Evolutionary conservation across 1,140 invertebrate species (phyloP), one percentile per base, ranked within the genome.

Genomic region (Papilio machaon): DNA sequence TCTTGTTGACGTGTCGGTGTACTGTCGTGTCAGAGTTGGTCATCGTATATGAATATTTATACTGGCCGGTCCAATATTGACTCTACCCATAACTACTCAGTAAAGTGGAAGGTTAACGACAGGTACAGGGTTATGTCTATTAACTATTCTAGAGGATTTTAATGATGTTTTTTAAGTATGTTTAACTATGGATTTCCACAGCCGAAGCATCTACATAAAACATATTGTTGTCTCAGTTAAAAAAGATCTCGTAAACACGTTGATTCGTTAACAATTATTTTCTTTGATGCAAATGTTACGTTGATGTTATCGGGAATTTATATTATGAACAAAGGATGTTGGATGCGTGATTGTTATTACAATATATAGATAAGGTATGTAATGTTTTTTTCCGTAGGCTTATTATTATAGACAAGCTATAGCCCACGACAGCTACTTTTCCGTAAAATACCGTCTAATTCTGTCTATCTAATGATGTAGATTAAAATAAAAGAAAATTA

Each of bases 21-120:
- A 6, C 10, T 75, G n/a, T 15, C 46, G 73, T 19, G 43, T 73
- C 5, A 35, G 35, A 8, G 70, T 43, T 10, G 70, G 38, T 73
- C 70, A 73, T 43, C 73, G 10, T n/a, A 52, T 75, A 75, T 75
- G 73, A 75, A 75, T 75, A 75, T 75, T 75, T 75, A 75, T 49
- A 11, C 19, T 49, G 10, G 73, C 19, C 73, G 17, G n/a, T 46
- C 43, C 73, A 75, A 47, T 75, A 75, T 75, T 75, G 73, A 75
- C 43, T 19, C 7, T n/a, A 74, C 38, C 8, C 73, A 49, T 75
- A 75, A 75, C 52, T 75, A 30, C 38, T 19, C n/a, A 43, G 13
- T 70, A 47, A 47, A 75, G 46, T 49, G 73, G 73, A 75, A 75
- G 73, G 73, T 75, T 75, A 73, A 38, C 54, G 54, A 43, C 13